phyloP scores from a whole-genome alignment of 2,113 vertebrate species.

The Callocephalon fimbriatum region DNA sequence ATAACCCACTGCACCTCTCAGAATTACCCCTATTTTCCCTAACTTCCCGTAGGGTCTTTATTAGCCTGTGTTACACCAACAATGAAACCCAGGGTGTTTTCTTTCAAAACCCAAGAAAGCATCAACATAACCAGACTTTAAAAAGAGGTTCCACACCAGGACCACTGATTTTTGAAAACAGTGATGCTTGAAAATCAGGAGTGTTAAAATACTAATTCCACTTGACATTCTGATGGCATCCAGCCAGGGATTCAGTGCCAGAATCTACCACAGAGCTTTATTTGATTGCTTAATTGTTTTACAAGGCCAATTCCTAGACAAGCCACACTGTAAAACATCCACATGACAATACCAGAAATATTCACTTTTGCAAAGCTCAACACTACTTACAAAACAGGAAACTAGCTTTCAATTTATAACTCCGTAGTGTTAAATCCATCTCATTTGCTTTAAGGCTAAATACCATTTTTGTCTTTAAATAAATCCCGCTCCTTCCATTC shows the following conservation, averaged over 20 bases:
- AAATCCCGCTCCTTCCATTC: neutral
- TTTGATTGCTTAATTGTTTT: slow-evolving; percentile 66
- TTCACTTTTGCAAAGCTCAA: neutral
- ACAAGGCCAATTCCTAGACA: slow-evolving; percentile 35
- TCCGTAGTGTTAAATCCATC: neutral
- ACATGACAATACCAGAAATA: slow-evolving; percentile 17
- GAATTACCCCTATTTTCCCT: neutral
- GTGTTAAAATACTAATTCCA: slow-evolving; percentile 47
- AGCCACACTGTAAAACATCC: slow-evolving; percentile 30
- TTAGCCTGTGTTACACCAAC: neutral
- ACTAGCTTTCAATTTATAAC: neutral
- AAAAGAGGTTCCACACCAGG: neutral
- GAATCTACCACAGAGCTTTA: slow-evolving; percentile 47
- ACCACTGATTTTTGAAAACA: slow-evolving; percentile 4
- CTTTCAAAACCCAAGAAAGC: neutral
- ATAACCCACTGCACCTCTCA: neutral
- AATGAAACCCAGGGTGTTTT: neutral
- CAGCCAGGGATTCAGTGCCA: slow-evolving; percentile 39
- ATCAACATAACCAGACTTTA: neutral
- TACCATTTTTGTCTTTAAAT: slow-evolving; percentile 14
- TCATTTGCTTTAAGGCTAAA: neutral
- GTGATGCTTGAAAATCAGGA: neutral
- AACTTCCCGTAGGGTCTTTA: neutral
- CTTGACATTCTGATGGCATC: slow-evolving; percentile 45
- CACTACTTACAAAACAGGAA: neutral